These are phyloP conservation scores for Asarcornis scutulata DNA, from an alignment of 2,113 vertebrate species.

Conservation along the genomic window DNA sequence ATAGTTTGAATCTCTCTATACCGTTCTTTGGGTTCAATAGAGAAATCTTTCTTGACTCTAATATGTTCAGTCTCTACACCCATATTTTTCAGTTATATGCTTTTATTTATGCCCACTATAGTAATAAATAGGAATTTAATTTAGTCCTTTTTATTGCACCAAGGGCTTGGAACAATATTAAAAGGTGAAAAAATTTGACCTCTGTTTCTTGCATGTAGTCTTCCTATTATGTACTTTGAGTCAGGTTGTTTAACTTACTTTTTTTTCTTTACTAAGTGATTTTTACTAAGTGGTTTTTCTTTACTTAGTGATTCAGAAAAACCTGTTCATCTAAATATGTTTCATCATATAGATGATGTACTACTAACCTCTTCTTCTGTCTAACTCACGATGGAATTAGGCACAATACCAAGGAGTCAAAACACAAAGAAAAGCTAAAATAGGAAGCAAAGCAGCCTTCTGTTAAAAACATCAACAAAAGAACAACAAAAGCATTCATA, in stretches of 20 bases:
- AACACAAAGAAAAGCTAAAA: not conserved
- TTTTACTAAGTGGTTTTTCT: not conserved
- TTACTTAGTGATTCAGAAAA: not conserved
- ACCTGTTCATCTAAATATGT: not conserved
- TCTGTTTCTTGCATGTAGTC: not conserved
- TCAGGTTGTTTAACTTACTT: not conserved
- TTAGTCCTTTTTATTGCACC: not conserved
- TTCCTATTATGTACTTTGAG: not conserved
- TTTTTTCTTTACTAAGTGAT: not conserved
- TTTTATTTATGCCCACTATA: not conserved
- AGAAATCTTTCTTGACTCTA: not conserved
- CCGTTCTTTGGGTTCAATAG: not conserved
- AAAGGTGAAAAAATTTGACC: not conserved
- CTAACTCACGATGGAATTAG: not conserved
- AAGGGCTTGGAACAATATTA: not conserved
- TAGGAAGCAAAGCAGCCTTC: not conserved
- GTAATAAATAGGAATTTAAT: not conserved
- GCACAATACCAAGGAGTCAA: not conserved
- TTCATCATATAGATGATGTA: not conserved
- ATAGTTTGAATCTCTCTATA: not conserved
- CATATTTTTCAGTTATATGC: not conserved
- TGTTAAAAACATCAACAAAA: not conserved
- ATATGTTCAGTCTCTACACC: not conserved
- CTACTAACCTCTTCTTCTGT: not conserved
- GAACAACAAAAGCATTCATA: not conserved